phyloP scores from a whole-genome alignment of 2,113 vertebrate genomes.

The Colossoma macropomum region DNA sequence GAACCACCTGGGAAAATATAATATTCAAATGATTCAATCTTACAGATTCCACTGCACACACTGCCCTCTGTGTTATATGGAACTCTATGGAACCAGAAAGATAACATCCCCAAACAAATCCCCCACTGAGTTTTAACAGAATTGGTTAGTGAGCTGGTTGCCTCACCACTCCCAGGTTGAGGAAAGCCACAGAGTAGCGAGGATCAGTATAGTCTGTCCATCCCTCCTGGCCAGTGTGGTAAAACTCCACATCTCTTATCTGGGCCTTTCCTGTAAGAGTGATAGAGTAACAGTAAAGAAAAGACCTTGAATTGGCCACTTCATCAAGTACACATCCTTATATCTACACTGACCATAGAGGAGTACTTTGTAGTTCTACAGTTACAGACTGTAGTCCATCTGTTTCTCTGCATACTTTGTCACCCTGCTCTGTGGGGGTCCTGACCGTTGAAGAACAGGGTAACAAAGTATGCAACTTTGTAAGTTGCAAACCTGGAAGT shows the following conservation, averaged over 20 bases:
- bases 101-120: no score
- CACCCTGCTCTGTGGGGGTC: no score
- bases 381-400: no score
- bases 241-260: conserved; percentile 88
- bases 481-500: no score
- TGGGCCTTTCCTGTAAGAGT: conserved; percentile 80
- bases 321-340: no score
- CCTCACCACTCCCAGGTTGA: conserved; percentile 82
- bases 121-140: not conserved
- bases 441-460: no score
- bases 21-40: not conserved
- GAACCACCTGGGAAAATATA: conserved; percentile 63
- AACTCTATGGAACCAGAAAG: not conserved
- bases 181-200: conserved; percentile 83
- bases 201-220: conserved; percentile 80
- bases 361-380: no score
- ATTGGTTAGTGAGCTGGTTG: not conserved
- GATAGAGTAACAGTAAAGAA: not conserved
- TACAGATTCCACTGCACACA: not conserved
- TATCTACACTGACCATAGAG: no score
- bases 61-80: not conserved
- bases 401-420: no score
- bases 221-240: conserved; percentile 83
- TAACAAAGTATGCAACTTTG: no score
- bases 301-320: no score